Base-by-base conservation (phyloP, 2,888 invertebrate species). In the Apodemia hepburni region DNA sequence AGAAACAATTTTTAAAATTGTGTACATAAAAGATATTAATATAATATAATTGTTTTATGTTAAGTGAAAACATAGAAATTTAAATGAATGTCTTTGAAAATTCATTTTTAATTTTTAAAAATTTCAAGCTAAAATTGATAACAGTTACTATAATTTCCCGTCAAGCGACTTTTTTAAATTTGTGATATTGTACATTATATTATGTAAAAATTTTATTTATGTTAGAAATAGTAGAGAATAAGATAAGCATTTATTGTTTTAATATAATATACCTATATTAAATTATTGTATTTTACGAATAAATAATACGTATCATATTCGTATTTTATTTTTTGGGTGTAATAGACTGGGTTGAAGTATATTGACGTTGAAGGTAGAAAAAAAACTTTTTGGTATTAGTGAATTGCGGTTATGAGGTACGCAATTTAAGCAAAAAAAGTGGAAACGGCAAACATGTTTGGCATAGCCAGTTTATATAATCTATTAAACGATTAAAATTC, bases 201-300 rank as follows among this genome's bases (percentile, higher is more conserved):
- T 15, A 15, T 42, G 15, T 22, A 22, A 42, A 42, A 42, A 42
- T 42, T 15, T 42, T 42, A 42, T 42, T 42, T 15, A 1, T 42
- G 42, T 42, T 42, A 42, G 5, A 42, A 42, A n/a, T n/a, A 15
- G 33, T 33, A 33, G 22, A 22, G 22, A 22, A 15, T 12, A 15
- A 15, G 15, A 15, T 42, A 6, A 49, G 33, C 47, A 60, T 29
- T 60, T 60, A 47, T 60, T 60, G 60, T 60, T 60, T 27, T 49
- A 11, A 29, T 27, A 0, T 12, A 22, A 54, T 54, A 42, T 42
- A 12, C 15, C 12, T 54, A 27, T 42, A 15, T 22, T 5, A 27
- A 54, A 15, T 33, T 33, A 49, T 60, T 29, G 18, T 60, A 47
- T 33, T 49, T 47, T 3, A 17, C 11, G 29, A 60, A 33, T 60